Percentiles rank a stretch among this genome's conserved stretches.
These are phyloP conservation scores for Eugnorisma glareosa DNA, from an alignment of 2,888 invertebrate genomes.

Conservation along the genomic window DNA sequence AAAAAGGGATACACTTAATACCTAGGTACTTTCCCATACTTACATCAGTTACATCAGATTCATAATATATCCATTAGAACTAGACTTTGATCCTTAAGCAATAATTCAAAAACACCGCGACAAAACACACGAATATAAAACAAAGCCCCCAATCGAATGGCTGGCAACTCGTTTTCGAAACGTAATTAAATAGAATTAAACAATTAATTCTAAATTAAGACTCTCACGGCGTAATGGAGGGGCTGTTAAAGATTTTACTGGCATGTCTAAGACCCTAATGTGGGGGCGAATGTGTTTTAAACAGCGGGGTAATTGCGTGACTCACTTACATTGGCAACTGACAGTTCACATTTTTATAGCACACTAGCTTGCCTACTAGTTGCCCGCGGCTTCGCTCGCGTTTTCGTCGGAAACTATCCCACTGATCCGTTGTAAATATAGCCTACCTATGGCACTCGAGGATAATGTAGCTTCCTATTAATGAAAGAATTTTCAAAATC, in stretches of 20 bases:
- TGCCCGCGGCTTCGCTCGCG: no score
- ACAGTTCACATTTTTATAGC: slow-evolving; percentile 7
- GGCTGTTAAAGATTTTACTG: slow-evolving; percentile 55
- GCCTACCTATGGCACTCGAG: no score
- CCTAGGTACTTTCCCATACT: not conserved
- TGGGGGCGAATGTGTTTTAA: slow-evolving; percentile 54
- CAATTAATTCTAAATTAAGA: slow-evolving; percentile 61
- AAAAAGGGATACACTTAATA: no score
- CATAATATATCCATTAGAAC: not conserved
- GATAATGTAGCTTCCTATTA: no score
- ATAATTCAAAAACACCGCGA: slow-evolving; percentile 16
- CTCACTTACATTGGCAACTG: not conserved
- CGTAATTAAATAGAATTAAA: slow-evolving; percentile 57
- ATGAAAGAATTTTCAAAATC: no score
- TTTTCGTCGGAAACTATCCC: no score
- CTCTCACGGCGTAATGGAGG: slow-evolving; percentile 35
- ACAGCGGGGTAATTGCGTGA: slow-evolving; percentile 1
- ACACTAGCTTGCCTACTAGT: no score
- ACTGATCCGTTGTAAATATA: no score
- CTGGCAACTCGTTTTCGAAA: slow-evolving; percentile 48
- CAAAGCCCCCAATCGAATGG: slow-evolving; percentile 50
- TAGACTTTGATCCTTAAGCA: not conserved
- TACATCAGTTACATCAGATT: not conserved
- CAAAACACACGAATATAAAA: slow-evolving; percentile 30
- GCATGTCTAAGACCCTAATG: slow-evolving; percentile 26